Percentiles rank a stretch among this genome's conserved stretches.
Evolutionary conservation across 2,888 invertebrate species (phyloP).

Genomic region (Eumacrocentrus americanus): DNA sequence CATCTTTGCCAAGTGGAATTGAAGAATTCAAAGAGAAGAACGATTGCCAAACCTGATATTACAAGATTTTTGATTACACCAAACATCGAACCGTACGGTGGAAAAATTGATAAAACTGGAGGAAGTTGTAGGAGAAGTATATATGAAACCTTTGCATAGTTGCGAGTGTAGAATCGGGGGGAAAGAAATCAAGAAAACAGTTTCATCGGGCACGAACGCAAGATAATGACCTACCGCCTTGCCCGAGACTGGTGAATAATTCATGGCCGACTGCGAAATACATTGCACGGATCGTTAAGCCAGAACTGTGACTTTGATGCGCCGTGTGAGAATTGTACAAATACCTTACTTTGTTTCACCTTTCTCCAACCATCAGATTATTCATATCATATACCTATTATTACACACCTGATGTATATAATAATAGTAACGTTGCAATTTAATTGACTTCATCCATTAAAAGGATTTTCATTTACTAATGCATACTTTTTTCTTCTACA

Average conservation of each 20-base stretch:
- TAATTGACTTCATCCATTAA: no score
- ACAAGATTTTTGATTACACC: no score
- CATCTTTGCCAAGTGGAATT: background rate
- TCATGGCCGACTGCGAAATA: conserved; percentile 36
- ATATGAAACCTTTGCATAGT: background rate
- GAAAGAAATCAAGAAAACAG: conserved; percentile 33
- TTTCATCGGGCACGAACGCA: conserved; percentile 36
- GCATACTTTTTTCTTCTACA: background rate
- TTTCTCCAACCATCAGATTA: background rate
- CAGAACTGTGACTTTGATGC: conserved; percentile 33
- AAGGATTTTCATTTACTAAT: conserved; percentile 4
- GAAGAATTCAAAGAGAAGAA: background rate
- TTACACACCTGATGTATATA: no score
- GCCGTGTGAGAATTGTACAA: conserved; percentile 25
- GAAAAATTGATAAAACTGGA: no score
- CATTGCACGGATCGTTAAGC: conserved; percentile 40
- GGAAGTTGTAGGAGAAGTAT: background rate
- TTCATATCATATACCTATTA: conserved; percentile 1
- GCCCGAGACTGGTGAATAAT: conserved; percentile 37
- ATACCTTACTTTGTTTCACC: conserved; percentile 2
- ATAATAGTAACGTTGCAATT: no score
- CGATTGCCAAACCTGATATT: no score
- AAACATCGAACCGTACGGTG: no score
- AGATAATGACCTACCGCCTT: conserved; percentile 41
- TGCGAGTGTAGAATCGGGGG: background rate